Conservation (phyloP, 2,888 invertebrate species). For the Erebia epiphron region DNA sequence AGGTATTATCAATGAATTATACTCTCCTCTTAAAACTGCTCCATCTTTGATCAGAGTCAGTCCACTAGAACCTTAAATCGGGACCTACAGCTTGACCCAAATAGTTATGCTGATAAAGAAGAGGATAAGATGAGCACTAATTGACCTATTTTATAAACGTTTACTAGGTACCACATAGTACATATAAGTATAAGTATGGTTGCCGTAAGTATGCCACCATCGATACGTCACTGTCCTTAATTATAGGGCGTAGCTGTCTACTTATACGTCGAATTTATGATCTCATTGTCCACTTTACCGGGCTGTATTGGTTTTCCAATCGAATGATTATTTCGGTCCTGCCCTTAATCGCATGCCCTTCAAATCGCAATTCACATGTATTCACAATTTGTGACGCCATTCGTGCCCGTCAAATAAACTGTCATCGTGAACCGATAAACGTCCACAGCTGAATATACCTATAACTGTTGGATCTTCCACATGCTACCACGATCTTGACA, state of each 20-base stretch:
- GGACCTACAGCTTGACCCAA: neutral
- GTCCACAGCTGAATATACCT: too few relatives aligned
- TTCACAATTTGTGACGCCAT: neutral
- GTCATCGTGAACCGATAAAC: neutral
- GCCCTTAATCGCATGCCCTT: neutral
- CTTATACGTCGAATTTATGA: slow-evolving; percentile 23
- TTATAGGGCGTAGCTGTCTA: slow-evolving; percentile 8
- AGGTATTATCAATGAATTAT: neutral
- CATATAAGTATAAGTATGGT: neutral
- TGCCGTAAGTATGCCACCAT: neutral
- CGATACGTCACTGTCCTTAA: neutral
- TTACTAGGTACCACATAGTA: neutral
- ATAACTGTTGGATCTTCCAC: too few relatives aligned
- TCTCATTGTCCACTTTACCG: slow-evolving; percentile 23
- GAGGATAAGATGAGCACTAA: too few relatives aligned
- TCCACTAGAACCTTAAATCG: neutral
- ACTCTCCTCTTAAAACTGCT: neutral
- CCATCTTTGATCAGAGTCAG: neutral
- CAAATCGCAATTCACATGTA: neutral
- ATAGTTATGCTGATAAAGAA: neutral
- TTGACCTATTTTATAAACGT: too few relatives aligned
- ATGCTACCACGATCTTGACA: too few relatives aligned
- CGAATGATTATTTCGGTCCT: slow-evolving; percentile 20
- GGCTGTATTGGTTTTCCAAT: slow-evolving; percentile 22
- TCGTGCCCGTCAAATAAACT: neutral